Conservation (phyloP, 2,797 vertebrate genomes). For the Cyprinella venusta region DNA sequence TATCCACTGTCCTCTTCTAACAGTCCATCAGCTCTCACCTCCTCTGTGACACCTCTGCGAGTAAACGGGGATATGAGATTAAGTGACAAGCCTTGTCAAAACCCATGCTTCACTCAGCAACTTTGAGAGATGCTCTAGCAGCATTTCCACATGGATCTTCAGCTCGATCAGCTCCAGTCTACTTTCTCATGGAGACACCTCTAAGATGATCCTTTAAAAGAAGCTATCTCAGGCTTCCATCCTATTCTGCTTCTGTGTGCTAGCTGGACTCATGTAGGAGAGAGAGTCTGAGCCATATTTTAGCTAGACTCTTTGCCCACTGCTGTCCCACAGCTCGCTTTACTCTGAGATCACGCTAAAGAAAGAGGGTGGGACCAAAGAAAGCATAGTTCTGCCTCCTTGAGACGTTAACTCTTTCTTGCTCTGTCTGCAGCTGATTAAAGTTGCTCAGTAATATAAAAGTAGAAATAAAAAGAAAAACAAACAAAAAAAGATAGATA, state of each 20-base stretch:
- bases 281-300: slow-evolving; percentile 58
- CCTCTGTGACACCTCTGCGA: slow-evolving; percentile 11
- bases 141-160: slow-evolving; percentile 18
- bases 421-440: background rate
- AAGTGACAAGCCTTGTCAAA: slow-evolving; percentile 20
- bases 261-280: slow-evolving; percentile 36
- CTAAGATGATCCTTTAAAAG: background rate
- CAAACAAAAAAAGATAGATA: background rate
- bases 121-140: slow-evolving; percentile 38
- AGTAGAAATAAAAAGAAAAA: background rate
- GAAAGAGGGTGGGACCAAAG: slow-evolving; percentile 70
- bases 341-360: slow-evolving; percentile 75
- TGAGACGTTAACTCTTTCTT: slow-evolving; percentile 40
- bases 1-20: slow-evolving; percentile 6
- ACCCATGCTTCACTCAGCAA: slow-evolving; percentile 41
- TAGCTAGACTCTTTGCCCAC: slow-evolving; percentile 63
- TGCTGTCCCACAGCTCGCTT: slow-evolving; percentile 64
- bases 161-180: background rate
- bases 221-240: slow-evolving; percentile 34
- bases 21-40: slow-evolving; percentile 19
- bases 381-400: slow-evolving; percentile 65
- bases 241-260: slow-evolving; percentile 62
- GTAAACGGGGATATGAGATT: background rate
- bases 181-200: background rate
- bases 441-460: background rate